phyloP scores from a whole-genome alignment of 2,888 invertebrate genomes.

The Malacosoma neustria region DNA sequence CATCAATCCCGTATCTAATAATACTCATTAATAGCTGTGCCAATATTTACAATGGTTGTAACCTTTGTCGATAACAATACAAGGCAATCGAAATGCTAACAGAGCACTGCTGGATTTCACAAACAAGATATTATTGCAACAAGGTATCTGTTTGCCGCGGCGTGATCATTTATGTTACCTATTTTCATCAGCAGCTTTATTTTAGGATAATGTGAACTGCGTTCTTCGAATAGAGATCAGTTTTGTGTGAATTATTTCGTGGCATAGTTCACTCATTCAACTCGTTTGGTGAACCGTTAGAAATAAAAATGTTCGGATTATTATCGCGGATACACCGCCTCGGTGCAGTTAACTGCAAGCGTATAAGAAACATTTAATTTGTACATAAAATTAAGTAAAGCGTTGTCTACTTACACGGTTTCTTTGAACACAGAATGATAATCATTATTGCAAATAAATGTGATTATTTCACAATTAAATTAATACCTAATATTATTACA shows the following conservation, averaged over 20 bases:
- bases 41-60: conserved; percentile 27
- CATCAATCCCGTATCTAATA: conserved; percentile 20
- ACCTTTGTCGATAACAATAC: conserved; percentile 16
- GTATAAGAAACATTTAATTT: conserved; percentile 1
- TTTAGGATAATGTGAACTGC: neutral
- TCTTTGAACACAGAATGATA: neutral
- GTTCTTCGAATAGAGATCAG: conserved; percentile 15
- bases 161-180: conserved; percentile 13
- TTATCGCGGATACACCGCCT: conserved; percentile 22
- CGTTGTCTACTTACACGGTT: neutral
- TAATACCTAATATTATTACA: neutral
- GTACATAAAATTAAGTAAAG: neutral
- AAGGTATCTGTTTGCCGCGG: conserved; percentile 16
- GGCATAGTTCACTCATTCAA: conserved; percentile 2
- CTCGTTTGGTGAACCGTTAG: conserved; percentile 30
- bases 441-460: neutral
- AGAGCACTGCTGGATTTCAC: conserved; percentile 23
- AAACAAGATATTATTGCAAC: conserved; percentile 26
- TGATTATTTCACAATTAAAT: neutral
- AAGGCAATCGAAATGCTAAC: conserved; percentile 20
- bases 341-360: conserved; percentile 20
- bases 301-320: conserved; percentile 28
- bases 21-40: conserved; percentile 16
- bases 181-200: neutral
- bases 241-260: conserved; percentile 10